Percentiles rank a stretch among this genome's conserved stretches.
These are phyloP conservation scores for Sanderia malayensis DNA, from an alignment of 30 jellyfish, hydroid and myxozoan species.

Conservation along the genomic window DNA sequence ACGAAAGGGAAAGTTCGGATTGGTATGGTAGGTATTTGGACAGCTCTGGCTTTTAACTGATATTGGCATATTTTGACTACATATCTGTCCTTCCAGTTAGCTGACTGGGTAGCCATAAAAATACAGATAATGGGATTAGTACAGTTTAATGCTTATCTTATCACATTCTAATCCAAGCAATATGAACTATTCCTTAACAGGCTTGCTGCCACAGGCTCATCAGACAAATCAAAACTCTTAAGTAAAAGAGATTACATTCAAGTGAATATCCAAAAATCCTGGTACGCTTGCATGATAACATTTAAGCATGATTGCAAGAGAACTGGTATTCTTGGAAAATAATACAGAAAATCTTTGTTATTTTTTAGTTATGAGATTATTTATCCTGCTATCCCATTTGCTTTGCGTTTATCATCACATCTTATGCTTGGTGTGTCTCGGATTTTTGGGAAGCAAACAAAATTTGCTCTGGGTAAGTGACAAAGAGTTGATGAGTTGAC, in stretches of 20 bases:
- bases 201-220: constrained; percentile 46
- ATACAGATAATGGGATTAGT: no score
- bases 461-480: constrained; percentile 37
- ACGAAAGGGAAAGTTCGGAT: constrained; percentile 55
- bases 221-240: constrained; percentile 16
- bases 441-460: constrained; percentile 45
- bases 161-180: no score
- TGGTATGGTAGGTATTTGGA: constrained; percentile 30
- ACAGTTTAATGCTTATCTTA: no score
- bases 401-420: constrained; percentile 53
- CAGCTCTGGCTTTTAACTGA: no score
- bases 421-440: constrained; percentile 56
- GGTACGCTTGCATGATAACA: no score
- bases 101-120: no score
- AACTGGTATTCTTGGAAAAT: no score
- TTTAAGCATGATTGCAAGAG: no score
- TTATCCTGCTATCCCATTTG: constrained; percentile 55
- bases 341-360: not conserved
- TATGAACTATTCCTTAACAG: no score
- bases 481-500: no score
- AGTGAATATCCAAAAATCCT: constrained; percentile 40
- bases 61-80: no score
- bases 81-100: no score
- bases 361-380: constrained; percentile 37
- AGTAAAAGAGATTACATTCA: constrained; percentile 39